These are phyloP conservation scores for Idaea straminata DNA, from an alignment of 2,888 invertebrate species.

Conservation along the genomic window DNA sequence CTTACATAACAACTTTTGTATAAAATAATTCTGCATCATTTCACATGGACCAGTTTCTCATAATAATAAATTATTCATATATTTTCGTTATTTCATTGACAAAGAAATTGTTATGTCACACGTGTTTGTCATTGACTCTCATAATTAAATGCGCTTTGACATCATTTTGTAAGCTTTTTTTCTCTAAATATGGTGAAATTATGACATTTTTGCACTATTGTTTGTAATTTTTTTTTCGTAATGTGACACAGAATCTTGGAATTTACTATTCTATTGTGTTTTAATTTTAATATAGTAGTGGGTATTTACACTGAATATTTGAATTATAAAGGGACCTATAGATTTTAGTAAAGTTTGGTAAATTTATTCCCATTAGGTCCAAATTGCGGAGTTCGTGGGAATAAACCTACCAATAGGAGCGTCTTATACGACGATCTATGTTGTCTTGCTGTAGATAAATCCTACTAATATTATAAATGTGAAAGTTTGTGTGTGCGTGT, in stretches of 20 bases:
- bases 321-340: no score
- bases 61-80: neutral
- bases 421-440: no score
- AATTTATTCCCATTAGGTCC: no score
- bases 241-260: neutral
- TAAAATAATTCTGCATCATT: neutral
- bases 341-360: no score
- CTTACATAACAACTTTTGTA: constrained; percentile 3
- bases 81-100: neutral
- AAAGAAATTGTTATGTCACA: constrained; percentile 1
- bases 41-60: neutral
- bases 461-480: no score
- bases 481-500: no score
- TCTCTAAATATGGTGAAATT: neutral
- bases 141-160: neutral
- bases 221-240: neutral
- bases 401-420: no score
- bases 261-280: neutral
- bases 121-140: neutral
- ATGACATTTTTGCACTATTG: neutral
- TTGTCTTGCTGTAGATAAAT: no score
- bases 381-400: no score
- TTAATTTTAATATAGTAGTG: neutral
- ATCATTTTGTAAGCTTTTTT: neutral
- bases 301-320: no score